These are phyloP conservation scores for Cerceris ruficornis DNA, from an alignment of 2,888 invertebrate genomes.

Conservation along the genomic window DNA sequence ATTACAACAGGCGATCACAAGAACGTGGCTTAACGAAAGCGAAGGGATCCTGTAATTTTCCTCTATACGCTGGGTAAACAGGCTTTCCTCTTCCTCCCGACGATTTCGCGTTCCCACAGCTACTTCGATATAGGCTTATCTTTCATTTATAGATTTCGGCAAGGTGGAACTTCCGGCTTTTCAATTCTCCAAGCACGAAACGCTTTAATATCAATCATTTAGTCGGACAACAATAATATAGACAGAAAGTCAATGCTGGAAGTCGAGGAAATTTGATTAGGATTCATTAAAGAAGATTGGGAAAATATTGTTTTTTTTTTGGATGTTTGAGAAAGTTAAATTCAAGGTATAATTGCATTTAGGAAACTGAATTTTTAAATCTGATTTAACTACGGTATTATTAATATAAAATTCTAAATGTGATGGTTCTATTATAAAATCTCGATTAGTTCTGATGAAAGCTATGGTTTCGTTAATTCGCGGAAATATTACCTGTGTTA, in stretches of 20 bases:
- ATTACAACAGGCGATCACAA: constrained; percentile 58
- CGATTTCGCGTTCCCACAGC: background rate
- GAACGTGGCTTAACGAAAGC: constrained; percentile 57
- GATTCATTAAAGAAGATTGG: background rate
- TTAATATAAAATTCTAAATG: no score
- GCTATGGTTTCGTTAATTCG: no score
- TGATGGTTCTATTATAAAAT: no score
- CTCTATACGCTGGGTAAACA: constrained; percentile 48
- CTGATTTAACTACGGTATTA: no score
- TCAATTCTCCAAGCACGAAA: background rate
- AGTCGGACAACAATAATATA: background rate
- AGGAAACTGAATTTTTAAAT: no score
- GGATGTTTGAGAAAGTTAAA: no score
- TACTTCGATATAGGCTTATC: background rate
- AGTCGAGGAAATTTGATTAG: background rate
- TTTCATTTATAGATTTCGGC: background rate
- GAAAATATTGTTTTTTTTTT: no score
- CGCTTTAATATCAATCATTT: background rate
- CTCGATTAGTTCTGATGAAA: no score
- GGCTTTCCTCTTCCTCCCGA: background rate
- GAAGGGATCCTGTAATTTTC: constrained; percentile 57
- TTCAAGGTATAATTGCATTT: no score
- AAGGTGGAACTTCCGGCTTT: background rate
- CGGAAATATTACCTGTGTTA: no score
- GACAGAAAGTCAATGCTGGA: background rate